These are phyloP conservation scores for Periparus ater DNA, from an alignment of 2,797 vertebrate species.

Conservation along the genomic window DNA sequence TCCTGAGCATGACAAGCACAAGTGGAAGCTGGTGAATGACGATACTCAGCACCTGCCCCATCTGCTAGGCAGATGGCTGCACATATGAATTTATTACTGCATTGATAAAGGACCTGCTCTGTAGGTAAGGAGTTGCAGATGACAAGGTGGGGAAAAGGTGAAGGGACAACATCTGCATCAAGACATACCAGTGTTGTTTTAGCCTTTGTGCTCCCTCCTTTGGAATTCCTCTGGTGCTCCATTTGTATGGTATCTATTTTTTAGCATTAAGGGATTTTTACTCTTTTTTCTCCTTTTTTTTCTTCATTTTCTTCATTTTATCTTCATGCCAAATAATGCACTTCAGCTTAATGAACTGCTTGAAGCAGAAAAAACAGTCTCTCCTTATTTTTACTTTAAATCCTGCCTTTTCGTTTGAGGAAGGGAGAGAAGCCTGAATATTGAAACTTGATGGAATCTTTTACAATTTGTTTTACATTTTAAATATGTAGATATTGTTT, in stretches of 20 bases:
- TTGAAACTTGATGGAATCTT: not conserved
- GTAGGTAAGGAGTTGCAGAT: not conserved
- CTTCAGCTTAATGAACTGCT: not conserved
- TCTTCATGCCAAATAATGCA: not conserved
- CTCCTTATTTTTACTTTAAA: not conserved
- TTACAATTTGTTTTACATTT: not conserved
- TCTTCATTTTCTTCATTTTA: not conserved
- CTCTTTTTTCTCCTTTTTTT: not conserved
- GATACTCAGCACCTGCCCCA: not conserved
- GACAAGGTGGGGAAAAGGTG: not conserved
- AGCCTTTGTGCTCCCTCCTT: not conserved
- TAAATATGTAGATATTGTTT: conserved; percentile 18
- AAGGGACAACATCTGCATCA: not conserved
- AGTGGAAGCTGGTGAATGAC: conserved; percentile 3
- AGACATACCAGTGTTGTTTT: not conserved
- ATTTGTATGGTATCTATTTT: not conserved
- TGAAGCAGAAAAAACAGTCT: not conserved
- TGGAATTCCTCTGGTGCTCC: not conserved
- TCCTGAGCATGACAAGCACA: not conserved
- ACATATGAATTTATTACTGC: not conserved
- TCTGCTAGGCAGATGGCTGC: conserved; percentile 25
- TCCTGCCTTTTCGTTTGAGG: not conserved
- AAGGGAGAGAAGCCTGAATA: not conserved
- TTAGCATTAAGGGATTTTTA: not conserved
- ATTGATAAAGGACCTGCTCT: not conserved